Evolutionary conservation across 2,888 invertebrate species (phyloP).

Genomic region (Cryptophagus acutangulus): DNA sequence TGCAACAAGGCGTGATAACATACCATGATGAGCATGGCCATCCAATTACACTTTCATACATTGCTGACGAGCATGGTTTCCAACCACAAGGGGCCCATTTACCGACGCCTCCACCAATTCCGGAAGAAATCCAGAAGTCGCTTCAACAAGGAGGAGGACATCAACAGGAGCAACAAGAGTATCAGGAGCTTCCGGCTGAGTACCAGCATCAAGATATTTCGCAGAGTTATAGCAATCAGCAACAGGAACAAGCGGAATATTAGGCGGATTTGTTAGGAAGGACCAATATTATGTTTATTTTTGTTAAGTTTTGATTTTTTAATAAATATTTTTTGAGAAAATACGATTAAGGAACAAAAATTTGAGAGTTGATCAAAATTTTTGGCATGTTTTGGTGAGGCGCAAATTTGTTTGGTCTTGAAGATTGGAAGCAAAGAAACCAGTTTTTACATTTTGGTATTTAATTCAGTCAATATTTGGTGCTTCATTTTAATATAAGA

Average conservation of each 20-base stretch:
- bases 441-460: neutral
- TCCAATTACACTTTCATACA: conserved; percentile 59
- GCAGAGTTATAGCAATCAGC: neutral
- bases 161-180: conserved; percentile 11
- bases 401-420: too few species aligned
- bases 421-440: neutral
- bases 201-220: conserved; percentile 2
- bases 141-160: conserved; percentile 55
- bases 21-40: conserved; percentile 73
- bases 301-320: neutral
- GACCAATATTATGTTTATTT: neutral
- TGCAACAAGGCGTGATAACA: conserved; percentile 63
- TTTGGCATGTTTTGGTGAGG: too few species aligned
- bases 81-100: conserved; percentile 62
- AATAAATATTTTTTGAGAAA: neutral
- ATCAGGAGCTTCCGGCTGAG: neutral
- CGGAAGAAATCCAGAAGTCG: conserved; percentile 65
- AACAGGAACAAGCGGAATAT: too few species aligned
- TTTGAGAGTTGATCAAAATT: too few species aligned
- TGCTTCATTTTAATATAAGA: conserved; percentile 3
- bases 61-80: conserved; percentile 69
- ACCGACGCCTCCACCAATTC: conserved; percentile 78
- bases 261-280: neutral
- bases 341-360: too few species aligned
- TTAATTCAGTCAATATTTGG: conserved; percentile 1